Conservation (phyloP, 2,888 invertebrate species). For the Endomychus coccineus region DNA sequence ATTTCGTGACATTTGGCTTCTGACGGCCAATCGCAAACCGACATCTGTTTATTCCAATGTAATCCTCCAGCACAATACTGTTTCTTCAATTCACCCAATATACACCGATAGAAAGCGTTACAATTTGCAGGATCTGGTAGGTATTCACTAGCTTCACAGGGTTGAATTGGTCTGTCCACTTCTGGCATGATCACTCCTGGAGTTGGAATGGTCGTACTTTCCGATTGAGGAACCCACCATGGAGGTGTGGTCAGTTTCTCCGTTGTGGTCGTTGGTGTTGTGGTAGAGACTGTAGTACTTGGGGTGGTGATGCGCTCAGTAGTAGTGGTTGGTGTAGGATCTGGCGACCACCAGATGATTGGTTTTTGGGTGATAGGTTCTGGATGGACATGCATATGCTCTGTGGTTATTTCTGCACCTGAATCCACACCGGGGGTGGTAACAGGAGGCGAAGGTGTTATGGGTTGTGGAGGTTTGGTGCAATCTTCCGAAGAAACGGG, state of each 20-base stretch:
- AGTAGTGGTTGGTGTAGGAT: conserved; percentile 34
- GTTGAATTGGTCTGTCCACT: conserved; percentile 31
- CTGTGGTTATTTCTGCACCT: conserved; percentile 36
- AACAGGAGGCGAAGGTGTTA: conserved; percentile 69
- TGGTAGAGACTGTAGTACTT: conserved; percentile 33
- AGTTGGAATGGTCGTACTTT: conserved; percentile 40
- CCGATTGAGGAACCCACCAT: conserved; percentile 18
- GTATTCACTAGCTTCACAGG: conserved; percentile 46
- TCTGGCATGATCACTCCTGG: conserved; percentile 46
- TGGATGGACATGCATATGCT: conserved; percentile 20
- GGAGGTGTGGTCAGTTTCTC: conserved; percentile 23
- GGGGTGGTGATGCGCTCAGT: conserved; percentile 27
- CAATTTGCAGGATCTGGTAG: conserved; percentile 62
- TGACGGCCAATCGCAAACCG: conserved; percentile 75
- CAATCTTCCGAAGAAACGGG: conserved; percentile 54
- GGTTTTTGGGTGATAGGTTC: conserved; percentile 21
- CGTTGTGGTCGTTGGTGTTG: conserved; percentile 36
- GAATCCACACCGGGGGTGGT: conserved; percentile 62
- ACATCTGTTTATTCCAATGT: conserved; percentile 64
- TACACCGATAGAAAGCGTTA: conserved; percentile 68
- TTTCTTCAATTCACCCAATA: conserved; percentile 61
- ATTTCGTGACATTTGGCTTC: conserved; percentile 57
- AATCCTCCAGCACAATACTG: conserved; percentile 73
- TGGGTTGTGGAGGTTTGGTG: conserved; percentile 61
- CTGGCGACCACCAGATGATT: conserved; percentile 25